phyloP scores from a whole-genome alignment of 2,113 vertebrate genomes.

The Spilogale gracilis region DNA sequence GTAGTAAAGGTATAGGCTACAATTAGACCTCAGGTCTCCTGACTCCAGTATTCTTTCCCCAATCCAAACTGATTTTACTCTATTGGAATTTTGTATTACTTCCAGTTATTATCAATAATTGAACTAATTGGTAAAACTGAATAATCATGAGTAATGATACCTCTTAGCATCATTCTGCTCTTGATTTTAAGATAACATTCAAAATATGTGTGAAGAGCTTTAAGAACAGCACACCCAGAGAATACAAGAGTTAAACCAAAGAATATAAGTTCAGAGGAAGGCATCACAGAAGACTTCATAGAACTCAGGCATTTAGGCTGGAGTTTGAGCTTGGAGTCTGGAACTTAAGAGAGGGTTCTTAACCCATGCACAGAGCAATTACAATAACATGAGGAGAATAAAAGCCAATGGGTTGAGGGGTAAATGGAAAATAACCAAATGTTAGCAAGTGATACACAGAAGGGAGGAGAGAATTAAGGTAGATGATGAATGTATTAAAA shows the following conservation, averaged over 20 bases:
- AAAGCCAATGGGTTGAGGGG: neutral
- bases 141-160: slow-evolving; percentile 15
- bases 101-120: slow-evolving; percentile 35
- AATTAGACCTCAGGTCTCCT: neutral
- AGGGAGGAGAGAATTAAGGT: slow-evolving; percentile 25
- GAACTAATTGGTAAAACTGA: slow-evolving; percentile 32
- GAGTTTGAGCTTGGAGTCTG: neutral
- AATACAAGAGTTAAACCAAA: neutral
- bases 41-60: neutral
- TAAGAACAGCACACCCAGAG: neutral
- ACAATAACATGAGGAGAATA: neutral
- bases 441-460: slow-evolving; percentile 41
- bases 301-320: neutral
- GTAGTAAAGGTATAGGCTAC: neutral
- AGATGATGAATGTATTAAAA: neutral
- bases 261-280: neutral
- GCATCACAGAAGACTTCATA: neutral
- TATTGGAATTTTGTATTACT: slow-evolving; percentile 23
- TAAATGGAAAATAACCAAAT: slow-evolving; percentile 52
- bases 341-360: neutral
- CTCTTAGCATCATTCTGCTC: neutral
- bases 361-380: neutral
- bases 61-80: slow-evolving; percentile 11
- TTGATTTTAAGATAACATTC: slow-evolving; percentile 45
- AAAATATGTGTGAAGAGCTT: neutral